Base-by-base conservation (phyloP, 2,113 vertebrate genomes). In the Dipodomys stephensi region DNA sequence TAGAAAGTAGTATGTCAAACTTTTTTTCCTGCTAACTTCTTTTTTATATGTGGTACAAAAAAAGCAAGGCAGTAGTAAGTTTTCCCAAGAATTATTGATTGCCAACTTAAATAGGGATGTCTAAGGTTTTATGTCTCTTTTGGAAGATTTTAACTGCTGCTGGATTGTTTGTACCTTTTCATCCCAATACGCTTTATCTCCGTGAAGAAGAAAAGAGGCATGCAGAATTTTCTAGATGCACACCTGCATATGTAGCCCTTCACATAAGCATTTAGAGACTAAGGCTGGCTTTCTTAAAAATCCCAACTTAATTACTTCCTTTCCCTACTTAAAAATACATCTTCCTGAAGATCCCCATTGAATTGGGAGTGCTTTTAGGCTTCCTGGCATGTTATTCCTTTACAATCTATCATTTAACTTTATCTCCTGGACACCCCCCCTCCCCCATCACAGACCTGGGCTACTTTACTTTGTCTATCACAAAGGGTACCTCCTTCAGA, bases 291-390 rank as follows among this genome's bases (percentile, higher is more conserved):
- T 86, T 73, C 77, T 39, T 76, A 74, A 95, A 88, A 89, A 64
- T 81, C 93, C 57, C 67, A 89, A 49, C 80, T 82, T 96, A 96
- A 88, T 93, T 67, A 64, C 53, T 90, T 95, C 6, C 20, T 78
- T 95, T 92, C 2, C 53, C 32, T 90, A 25, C 68, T 93, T 94
- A 68, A 32, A 71, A 67, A 80, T 79, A 92, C 60, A 57, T 57
- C 53, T 57, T 13, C 53, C 60, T 28, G 67, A 83, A 32, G 13
- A 81, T 92, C 39, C 32, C 77, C 35, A 60, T 1, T 83, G 77
- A 78, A 81, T 84, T 86, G 93, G 32, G n/a, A 84, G 77, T 96
- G 62, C 78, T 74, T 57, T 94, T 89, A 77, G 83, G 83, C 87
- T 89, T 87, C 46, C 81, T 94, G 72, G 76, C 49, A 44, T 35